Evolutionary conservation across 1,140 invertebrate genomes (phyloP).

Genomic region (Cyclargus thomasi): DNA sequence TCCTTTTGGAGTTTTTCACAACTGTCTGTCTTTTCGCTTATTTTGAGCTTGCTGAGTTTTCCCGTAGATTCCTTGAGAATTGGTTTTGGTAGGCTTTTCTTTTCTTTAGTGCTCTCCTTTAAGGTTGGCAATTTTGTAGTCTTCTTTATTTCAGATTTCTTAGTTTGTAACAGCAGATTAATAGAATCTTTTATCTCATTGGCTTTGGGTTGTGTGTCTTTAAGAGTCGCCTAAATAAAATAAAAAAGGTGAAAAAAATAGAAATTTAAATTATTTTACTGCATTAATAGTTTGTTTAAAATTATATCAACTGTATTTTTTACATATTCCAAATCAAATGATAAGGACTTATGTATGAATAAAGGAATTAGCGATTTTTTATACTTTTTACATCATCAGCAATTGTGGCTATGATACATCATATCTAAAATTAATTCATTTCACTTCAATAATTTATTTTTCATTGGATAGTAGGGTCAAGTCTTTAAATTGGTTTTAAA

Average conservation of each 20-base stretch:
- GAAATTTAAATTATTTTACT: not conserved
- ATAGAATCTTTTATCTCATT: constrained; percentile 37
- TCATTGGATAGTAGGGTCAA: too few species aligned
- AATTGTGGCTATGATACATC: too few species aligned
- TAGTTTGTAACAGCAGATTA: constrained; percentile 35
- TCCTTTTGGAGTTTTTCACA: constrained; percentile 1
- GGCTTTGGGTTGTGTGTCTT: constrained; percentile 44
- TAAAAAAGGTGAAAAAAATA: constrained; percentile 15
- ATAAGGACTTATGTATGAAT: too few species aligned
- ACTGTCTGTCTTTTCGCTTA: constrained; percentile 34
- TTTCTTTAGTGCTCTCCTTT: constrained; percentile 44
- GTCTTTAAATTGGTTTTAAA: too few species aligned
- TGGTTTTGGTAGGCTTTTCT: constrained; percentile 38
- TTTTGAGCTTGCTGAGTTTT: constrained; percentile 52
- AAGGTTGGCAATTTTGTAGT: constrained; percentile 40
- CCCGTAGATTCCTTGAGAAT: constrained; percentile 50
- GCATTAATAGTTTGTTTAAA: too few species aligned
- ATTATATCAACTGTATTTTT: too few species aligned
- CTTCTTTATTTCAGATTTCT: constrained; percentile 45
- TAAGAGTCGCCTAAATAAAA: constrained; percentile 41
- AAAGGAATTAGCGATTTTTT: too few species aligned
- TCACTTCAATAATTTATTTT: too few species aligned
- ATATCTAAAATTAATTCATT: too few species aligned
- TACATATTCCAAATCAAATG: too few species aligned
- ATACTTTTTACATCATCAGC: too few species aligned